A percentile compares a stretch with the other conserved stretches of the same genome.
Evolutionary conservation across 2,888 invertebrate genomes (phyloP).

Genomic region (Melieria omissa): DNA sequence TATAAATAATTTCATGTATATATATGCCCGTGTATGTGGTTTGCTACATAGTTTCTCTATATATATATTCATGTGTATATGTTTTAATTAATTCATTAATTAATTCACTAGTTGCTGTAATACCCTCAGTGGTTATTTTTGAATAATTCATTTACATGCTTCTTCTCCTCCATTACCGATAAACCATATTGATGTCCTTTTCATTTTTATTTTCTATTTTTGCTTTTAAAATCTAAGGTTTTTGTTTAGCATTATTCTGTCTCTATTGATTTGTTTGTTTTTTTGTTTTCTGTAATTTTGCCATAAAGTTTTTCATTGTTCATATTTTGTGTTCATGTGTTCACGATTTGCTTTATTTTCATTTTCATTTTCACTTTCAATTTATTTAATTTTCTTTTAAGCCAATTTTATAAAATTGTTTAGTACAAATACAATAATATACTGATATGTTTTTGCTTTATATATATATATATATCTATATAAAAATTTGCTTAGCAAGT

Average conservation of each 20-base stretch:
- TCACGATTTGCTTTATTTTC: slow-evolving; percentile 9
- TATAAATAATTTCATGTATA: slow-evolving; percentile 40
- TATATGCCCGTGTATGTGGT: slow-evolving; percentile 5
- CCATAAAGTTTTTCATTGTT: slow-evolving; percentile 18
- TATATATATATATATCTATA: slow-evolving; percentile 23
- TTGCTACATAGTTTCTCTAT: background rate
- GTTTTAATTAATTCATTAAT: background rate
- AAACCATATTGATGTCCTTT: background rate
- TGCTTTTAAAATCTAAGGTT: slow-evolving; percentile 39
- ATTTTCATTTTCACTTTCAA: slow-evolving; percentile 44
- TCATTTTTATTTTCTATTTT: background rate
- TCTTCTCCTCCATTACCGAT: too few relatives aligned
- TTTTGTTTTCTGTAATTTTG: background rate
- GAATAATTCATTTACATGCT: too few relatives aligned
- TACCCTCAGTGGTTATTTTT: too few relatives aligned
- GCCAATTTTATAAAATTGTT: slow-evolving; percentile 58
- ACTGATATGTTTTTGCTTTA: slow-evolving; percentile 53
- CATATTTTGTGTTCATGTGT: slow-evolving; percentile 24
- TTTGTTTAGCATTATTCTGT: slow-evolving; percentile 42
- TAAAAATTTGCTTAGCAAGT: slow-evolving; percentile 35
- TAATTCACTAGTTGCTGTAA: background rate
- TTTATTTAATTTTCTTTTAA: slow-evolving; percentile 45
- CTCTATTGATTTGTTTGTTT: background rate
- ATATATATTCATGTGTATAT: background rate
- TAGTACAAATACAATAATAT: slow-evolving; percentile 60